A percentile compares a stretch with the other conserved stretches of the same genome.
These are phyloP conservation scores for Chelon labrosus DNA, from an alignment of 2,797 vertebrate species.

Conservation along the genomic window DNA sequence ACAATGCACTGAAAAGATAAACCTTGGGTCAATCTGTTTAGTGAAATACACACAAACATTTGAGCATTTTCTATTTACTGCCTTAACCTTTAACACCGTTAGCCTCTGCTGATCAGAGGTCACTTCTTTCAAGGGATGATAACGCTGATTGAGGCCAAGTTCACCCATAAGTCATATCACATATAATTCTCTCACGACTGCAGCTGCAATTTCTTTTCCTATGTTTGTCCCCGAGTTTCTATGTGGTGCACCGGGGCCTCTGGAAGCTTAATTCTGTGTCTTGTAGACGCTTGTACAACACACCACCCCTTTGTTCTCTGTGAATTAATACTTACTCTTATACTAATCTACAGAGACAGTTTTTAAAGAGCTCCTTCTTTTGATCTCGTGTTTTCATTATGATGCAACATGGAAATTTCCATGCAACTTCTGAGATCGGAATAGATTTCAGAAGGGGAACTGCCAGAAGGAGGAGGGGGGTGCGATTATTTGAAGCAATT, in stretches of 20 bases:
- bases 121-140: conserved; percentile 22
- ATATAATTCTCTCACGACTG: conserved; percentile 15
- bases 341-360: conserved; percentile 65
- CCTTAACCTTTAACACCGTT: conserved; percentile 39
- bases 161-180: conserved; percentile 16
- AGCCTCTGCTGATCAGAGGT: conserved; percentile 31
- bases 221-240: neutral
- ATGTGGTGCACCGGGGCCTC: conserved; percentile 30
- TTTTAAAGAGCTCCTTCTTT: conserved; percentile 66
- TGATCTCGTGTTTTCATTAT: conserved; percentile 75
- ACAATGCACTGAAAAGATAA: conserved; percentile 36
- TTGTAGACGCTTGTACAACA: conserved; percentile 26
- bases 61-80: conserved; percentile 27
- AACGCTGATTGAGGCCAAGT: conserved; percentile 24
- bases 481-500: conserved; percentile 71
- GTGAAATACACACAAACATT: conserved; percentile 18
- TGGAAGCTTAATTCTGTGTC: conserved; percentile 22
- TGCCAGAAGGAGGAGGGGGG: conserved; percentile 37
- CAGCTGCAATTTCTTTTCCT: conserved; percentile 11
- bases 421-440: conserved; percentile 76
- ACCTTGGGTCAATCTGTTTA: conserved; percentile 15
- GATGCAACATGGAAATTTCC: conserved; percentile 78
- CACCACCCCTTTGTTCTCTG: conserved; percentile 55
- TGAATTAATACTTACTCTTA: conserved; percentile 59
- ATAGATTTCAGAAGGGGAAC: conserved; percentile 62